Percentiles rank a stretch among this genome's conserved stretches.
Evolutionary conservation across 2,888 invertebrate genomes (phyloP).

Genomic region (Erynnis tages): DNA sequence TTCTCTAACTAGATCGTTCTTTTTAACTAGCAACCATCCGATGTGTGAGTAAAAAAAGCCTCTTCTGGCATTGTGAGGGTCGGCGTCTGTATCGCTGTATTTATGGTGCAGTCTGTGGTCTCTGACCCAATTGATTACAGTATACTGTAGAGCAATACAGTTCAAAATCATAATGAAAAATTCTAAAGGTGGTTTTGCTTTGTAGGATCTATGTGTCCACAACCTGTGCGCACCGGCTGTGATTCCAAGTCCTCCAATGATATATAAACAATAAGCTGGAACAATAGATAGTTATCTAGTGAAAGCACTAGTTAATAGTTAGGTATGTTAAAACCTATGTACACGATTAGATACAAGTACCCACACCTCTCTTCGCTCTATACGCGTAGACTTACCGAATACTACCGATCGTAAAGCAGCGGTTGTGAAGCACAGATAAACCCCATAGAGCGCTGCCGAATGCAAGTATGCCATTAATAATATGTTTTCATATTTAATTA

Average conservation of each 20-base stretch:
- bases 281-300: not conserved
- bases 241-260: constrained; percentile 37
- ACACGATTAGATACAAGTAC: too few relatives aligned
- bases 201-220: constrained; percentile 44
- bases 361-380: too few relatives aligned
- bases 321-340: too few relatives aligned
- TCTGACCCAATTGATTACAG: constrained; percentile 42
- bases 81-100: constrained; percentile 80
- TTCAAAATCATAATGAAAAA: constrained; percentile 38
- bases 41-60: constrained; percentile 93
- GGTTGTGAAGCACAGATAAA: too few relatives aligned
- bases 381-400: too few relatives aligned
- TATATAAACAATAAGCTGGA: not conserved
- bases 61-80: constrained; percentile 84
- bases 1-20: constrained; percentile 87
- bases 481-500: too few relatives aligned
- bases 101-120: too few relatives aligned
- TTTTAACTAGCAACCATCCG: constrained; percentile 90
- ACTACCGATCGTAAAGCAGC: too few relatives aligned
- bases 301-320: too few relatives aligned
- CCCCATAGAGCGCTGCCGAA: not conserved
- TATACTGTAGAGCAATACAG: constrained; percentile 56
- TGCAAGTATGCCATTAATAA: too few relatives aligned
- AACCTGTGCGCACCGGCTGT: constrained; percentile 45
- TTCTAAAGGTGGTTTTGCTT: constrained; percentile 42